Base-by-base conservation (phyloP, 2,888 invertebrate genomes). In the Kryphioiulus occultus region DNA sequence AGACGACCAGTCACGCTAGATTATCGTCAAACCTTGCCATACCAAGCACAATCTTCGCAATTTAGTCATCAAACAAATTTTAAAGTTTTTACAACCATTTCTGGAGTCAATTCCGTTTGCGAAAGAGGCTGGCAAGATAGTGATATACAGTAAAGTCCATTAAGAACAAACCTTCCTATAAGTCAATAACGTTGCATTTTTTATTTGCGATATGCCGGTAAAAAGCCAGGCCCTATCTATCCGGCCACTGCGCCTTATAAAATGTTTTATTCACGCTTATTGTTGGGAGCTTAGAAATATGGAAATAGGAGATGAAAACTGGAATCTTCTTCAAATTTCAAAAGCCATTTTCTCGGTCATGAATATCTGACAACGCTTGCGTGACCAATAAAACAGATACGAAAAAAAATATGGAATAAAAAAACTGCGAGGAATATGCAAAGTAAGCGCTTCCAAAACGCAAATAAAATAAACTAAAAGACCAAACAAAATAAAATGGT, bases 311-410 rank as follows among this genome's bases (percentile, higher is more conserved):
- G 78, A 78, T 78, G 22, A 78, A 78, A 78, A 78, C 78, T 4
- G 78, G 78, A 78, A 78, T 78, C 78, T 78, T 78, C 78, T 78
- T 78, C 78, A 78, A 78, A 78, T 78, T 78, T 78, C 78, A 78
- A 78, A 78, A 30, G 30, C 78, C 78, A 78, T 78, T 78, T 78
- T 78, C 78, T 78, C 78, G 78, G 26, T 30, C 78, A 78, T 78
- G 78, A 78, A 78, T 78, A 78, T 78, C 22, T 78, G 78, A 30
- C 78, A 9, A 78, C 78, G 78, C 78, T 78, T 78, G 12, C 78
- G 15, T 78, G 78, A 22, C 78, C 78, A 78, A 78, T 78, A 30
- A 78, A 78, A 78, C 78, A 78, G 15, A 78, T 15, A 30, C 26
- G 26, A 26, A 26, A 30, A 26, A 30, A 78, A 26, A 26, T 22